Conservation (phyloP, 2,888 invertebrate genomes). For the Hyppa rectilinea region DNA sequence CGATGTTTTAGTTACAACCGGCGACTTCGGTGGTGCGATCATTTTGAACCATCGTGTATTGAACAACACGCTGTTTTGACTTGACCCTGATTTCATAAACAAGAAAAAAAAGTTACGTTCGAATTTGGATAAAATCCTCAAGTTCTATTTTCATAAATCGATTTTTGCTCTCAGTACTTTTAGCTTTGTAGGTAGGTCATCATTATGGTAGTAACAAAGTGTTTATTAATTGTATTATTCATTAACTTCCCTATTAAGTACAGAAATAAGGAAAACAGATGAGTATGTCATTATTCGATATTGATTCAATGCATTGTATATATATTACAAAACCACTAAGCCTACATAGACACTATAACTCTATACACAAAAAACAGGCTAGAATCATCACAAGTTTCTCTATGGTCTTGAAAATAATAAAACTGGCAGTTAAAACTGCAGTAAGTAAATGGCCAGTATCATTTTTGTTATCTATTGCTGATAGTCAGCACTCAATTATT, state of each 20-base stretch:
- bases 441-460: constrained; percentile 17
- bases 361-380: background rate
- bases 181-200: background rate
- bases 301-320: background rate
- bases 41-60: background rate
- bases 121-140: background rate
- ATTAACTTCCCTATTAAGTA: constrained; percentile 11
- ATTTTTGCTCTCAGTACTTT: background rate
- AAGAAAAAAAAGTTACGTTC: background rate
- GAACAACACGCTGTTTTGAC: background rate
- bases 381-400: background rate
- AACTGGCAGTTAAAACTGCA: background rate
- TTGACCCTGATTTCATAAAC: no score
- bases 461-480: constrained; percentile 37
- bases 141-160: background rate
- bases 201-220: background rate
- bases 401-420: constrained; percentile 8
- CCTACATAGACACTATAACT: background rate
- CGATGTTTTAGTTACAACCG: constrained; percentile 11
- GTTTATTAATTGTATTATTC: background rate
- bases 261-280: constrained; percentile 26
- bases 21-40: constrained; percentile 2
- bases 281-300: background rate
- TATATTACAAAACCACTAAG: background rate
- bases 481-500: constrained; percentile 32